These are phyloP conservation scores for Edolisoma coerulescens DNA, from an alignment of 2,113 vertebrate species.

Conservation along the genomic window DNA sequence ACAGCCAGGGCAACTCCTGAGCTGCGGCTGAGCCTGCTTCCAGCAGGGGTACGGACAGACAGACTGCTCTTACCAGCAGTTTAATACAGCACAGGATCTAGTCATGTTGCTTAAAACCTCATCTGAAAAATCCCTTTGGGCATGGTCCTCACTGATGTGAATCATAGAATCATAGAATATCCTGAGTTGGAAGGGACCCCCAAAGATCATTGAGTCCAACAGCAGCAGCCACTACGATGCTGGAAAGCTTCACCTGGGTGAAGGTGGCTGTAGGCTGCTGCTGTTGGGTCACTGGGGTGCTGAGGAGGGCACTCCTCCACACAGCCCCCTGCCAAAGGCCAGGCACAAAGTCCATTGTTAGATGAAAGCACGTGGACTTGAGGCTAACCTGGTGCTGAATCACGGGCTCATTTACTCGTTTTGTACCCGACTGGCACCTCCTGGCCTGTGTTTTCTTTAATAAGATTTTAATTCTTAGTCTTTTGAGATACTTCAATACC, in stretches of 20 bases:
- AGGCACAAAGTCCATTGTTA: background rate
- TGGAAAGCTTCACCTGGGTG: background rate
- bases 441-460: background rate
- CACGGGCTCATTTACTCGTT: background rate
- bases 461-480: background rate
- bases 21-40: background rate
- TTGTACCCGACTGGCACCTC: background rate
- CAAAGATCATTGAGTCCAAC: background rate
- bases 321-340: background rate
- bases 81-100: background rate
- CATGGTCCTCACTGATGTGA: background rate
- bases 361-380: background rate
- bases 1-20: background rate
- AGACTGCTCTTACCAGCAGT: background rate
- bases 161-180: background rate
- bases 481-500: background rate
- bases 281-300: fast-evolving
- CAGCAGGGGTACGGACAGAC: background rate
- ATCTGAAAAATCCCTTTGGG: background rate
- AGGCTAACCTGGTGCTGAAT: background rate
- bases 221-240: fast-evolving
- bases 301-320: background rate
- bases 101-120: background rate
- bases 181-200: background rate
- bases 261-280: background rate